A percentile compares a stretch with the other conserved stretches of the same genome.
phyloP scores from a whole-genome alignment of 2,888 invertebrate genomes.

The Calliopum simillimum region DNA sequence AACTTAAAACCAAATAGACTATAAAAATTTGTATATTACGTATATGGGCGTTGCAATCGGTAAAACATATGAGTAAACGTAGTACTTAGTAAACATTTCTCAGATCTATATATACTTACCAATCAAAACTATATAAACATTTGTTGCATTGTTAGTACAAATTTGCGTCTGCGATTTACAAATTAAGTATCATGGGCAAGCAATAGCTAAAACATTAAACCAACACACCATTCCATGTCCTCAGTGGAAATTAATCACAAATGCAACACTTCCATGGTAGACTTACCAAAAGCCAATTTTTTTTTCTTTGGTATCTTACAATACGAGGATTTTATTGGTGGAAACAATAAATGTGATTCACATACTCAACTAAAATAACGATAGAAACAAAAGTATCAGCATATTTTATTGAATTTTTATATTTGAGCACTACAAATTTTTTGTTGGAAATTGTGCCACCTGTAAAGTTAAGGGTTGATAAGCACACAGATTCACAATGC shows the following conservation, averaged over 20 bases:
- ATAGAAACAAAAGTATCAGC: background rate
- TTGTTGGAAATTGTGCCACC: slow-evolving; percentile 1
- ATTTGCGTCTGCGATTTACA: too few relatives aligned
- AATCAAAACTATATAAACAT: slow-evolving; percentile 18
- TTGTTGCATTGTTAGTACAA: background rate
- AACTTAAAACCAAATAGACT: too few relatives aligned
- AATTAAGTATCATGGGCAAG: too few relatives aligned
- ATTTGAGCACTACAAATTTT: background rate
- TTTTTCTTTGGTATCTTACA: background rate
- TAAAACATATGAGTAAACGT: too few relatives aligned
- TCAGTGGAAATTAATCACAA: background rate
- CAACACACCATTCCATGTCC: background rate
- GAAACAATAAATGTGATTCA: slow-evolving; percentile 5
- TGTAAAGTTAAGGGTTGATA: slow-evolving; percentile 29
- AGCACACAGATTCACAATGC: too few relatives aligned
- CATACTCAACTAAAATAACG: background rate
- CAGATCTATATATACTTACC: slow-evolving; percentile 9
- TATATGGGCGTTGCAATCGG: too few relatives aligned
- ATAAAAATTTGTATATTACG: too few relatives aligned
- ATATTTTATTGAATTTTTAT: slow-evolving; percentile 15
- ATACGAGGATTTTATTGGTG: slow-evolving; percentile 27
- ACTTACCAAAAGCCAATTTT: background rate
- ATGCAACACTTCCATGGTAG: background rate
- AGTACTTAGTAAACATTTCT: too few relatives aligned
- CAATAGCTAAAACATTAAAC: background rate